phyloP scores from a whole-genome alignment of 2,888 invertebrate genomes.

The Holacanthella duospinosa region DNA sequence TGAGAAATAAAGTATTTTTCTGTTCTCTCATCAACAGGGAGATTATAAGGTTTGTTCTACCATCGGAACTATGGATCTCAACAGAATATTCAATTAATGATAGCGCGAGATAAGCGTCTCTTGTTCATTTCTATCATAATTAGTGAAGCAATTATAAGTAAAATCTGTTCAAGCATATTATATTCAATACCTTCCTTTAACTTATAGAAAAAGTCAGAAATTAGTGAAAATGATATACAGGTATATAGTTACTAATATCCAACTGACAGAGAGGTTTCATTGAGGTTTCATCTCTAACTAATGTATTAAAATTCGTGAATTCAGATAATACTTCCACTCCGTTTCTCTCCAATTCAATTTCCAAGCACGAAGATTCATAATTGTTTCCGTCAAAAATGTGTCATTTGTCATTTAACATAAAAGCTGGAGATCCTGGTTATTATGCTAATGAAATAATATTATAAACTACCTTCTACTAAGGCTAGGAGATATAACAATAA shows the following conservation, averaged over 20 bases:
- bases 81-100: background rate
- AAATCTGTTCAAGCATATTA: too few relatives aligned
- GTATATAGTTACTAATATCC: too few relatives aligned
- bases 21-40: too few relatives aligned
- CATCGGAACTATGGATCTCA: too few relatives aligned
- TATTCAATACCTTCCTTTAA: background rate
- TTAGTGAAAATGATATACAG: too few relatives aligned
- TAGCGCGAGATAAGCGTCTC: background rate
- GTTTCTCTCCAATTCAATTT: background rate
- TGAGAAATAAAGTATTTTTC: too few relatives aligned
- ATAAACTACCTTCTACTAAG: background rate
- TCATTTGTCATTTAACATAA: background rate
- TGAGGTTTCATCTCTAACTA: too few relatives aligned
- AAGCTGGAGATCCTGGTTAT: background rate
- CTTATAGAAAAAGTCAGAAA: background rate
- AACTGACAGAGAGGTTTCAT: too few relatives aligned
- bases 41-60: too few relatives aligned
- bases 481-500: background rate
- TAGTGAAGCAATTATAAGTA: background rate
- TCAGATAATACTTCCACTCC: too few relatives aligned
- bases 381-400: background rate
- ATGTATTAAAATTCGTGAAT: background rate
- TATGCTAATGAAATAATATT: background rate
- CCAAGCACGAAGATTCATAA: slow-evolving; percentile 4
- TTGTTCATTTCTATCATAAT: background rate